phyloP scores from a whole-genome alignment of 1,140 invertebrate genomes.

The Periplaneta americana region DNA sequence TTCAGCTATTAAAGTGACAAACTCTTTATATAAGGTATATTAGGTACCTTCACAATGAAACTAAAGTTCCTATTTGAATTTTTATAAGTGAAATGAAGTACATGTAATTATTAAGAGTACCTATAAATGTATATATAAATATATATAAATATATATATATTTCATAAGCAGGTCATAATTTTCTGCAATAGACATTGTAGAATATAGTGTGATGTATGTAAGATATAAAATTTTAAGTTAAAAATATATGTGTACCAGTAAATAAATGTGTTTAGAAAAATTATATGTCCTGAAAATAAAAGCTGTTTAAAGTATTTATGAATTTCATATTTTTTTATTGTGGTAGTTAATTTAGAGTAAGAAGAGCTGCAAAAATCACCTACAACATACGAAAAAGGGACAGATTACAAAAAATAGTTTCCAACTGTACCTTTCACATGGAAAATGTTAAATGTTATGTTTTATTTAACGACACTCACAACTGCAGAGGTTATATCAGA shows the following conservation, averaged over 20 bases:
- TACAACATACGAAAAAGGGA: too few species aligned
- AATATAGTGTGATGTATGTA: background rate
- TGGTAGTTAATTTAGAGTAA: too few species aligned
- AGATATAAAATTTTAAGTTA: background rate
- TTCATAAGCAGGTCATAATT: slow-evolving; percentile 7
- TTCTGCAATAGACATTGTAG: slow-evolving; percentile 1
- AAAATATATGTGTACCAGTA: background rate
- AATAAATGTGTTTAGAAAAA: background rate
- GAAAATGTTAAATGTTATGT: too few species aligned
- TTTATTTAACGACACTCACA: too few species aligned
- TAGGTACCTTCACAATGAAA: slow-evolving; percentile 17
- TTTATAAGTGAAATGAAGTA: slow-evolving; percentile 15
- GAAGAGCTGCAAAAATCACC: too few species aligned
- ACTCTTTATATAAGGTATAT: slow-evolving; percentile 5
- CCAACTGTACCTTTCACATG: too few species aligned
- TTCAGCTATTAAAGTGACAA: background rate
- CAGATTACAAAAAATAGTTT: too few species aligned
- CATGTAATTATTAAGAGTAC: slow-evolving; percentile 12
- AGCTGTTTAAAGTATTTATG: background rate
- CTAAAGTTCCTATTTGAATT: slow-evolving; percentile 21
- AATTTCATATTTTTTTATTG: too few species aligned
- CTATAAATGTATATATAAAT: slow-evolving; percentile 1
- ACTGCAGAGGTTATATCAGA: too few species aligned
- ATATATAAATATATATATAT: slow-evolving; percentile 14
- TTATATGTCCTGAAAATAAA: background rate